phyloP scores from a whole-genome alignment of 2,888 invertebrate genomes.

The Ariolimax columbianus region DNA sequence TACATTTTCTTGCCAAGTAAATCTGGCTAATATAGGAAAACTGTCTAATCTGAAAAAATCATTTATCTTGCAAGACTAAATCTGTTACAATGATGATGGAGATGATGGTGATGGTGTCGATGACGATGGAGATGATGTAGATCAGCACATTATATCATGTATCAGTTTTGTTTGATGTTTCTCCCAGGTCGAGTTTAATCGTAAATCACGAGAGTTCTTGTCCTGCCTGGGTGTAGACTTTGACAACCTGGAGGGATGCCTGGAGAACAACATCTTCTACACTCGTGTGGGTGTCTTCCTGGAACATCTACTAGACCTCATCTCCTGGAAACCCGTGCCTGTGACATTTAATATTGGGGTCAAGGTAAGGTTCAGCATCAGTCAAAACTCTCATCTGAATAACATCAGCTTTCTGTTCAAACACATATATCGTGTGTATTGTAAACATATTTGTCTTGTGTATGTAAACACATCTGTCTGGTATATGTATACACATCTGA shows the following conservation, averaged over 20 bases:
- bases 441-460: neutral
- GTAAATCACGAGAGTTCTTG: conserved; percentile 66
- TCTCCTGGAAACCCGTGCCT: conserved; percentile 54
- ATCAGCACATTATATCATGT: neutral
- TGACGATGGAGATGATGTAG: too few species aligned
- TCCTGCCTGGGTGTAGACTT: conserved; percentile 70
- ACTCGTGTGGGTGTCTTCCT: conserved; percentile 74
- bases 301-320: conserved; percentile 70
- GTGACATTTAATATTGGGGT: conserved; percentile 59
- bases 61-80: too few species aligned
- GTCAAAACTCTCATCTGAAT: neutral
- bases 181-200: conserved; percentile 69
- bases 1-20: too few species aligned
- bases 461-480: too few species aligned
- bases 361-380: conserved; percentile 58
- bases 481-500: too few species aligned
- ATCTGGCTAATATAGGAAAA: too few species aligned
- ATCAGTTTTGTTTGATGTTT: too few species aligned
- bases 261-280: conserved; percentile 69
- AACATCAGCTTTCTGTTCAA: neutral
- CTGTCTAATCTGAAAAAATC: too few species aligned
- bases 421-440: too few species aligned
- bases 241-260: conserved; percentile 75
- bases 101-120: too few species aligned
- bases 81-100: too few species aligned